These are phyloP conservation scores for Rhinichthys osculus DNA, from an alignment of 2,797 vertebrate genomes.

Conservation along the genomic window DNA sequence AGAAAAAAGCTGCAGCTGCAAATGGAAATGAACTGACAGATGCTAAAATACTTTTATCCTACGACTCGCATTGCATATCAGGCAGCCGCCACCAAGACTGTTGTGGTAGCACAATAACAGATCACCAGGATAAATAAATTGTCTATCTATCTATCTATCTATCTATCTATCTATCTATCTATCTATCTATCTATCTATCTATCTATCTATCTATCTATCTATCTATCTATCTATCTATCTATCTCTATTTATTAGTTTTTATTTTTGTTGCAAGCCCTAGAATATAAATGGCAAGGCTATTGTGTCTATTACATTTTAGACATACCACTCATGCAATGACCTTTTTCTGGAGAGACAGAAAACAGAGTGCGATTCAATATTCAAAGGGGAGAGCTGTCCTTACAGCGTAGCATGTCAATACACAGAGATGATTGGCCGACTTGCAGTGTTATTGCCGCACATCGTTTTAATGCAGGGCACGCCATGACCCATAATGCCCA, in stretches of 20 bases:
- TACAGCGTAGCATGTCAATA: slow-evolving; percentile 26
- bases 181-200: too few species aligned
- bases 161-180: too few species aligned
- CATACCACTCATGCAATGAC: slow-evolving; percentile 25
- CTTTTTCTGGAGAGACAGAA: slow-evolving; percentile 42
- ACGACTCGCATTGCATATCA: slow-evolving; percentile 28
- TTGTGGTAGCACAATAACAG: slow-evolving; percentile 16
- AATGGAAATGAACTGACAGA: slow-evolving; percentile 51
- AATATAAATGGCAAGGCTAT: not conserved
- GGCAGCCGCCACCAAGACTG: not conserved
- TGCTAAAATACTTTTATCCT: slow-evolving; percentile 50
- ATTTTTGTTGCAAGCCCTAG: not conserved
- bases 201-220: too few species aligned
- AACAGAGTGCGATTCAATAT: slow-evolving; percentile 48
- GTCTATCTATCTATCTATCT: not conserved
- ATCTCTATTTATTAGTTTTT: not conserved
- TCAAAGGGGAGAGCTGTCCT: slow-evolving; percentile 32
- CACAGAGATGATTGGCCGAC: slow-evolving; percentile 37
- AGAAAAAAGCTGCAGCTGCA: slow-evolving; percentile 40
- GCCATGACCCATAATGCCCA: slow-evolving; percentile 45
- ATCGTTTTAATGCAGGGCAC: slow-evolving; percentile 54
- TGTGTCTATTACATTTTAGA: slow-evolving; percentile 2
- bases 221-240: too few species aligned
- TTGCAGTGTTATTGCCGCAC: slow-evolving; percentile 19
- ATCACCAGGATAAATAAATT: slow-evolving; percentile 12